Evolutionary conservation across 2,113 vertebrate genomes (phyloP).

Genomic region (Eulemur macaco): DNA sequence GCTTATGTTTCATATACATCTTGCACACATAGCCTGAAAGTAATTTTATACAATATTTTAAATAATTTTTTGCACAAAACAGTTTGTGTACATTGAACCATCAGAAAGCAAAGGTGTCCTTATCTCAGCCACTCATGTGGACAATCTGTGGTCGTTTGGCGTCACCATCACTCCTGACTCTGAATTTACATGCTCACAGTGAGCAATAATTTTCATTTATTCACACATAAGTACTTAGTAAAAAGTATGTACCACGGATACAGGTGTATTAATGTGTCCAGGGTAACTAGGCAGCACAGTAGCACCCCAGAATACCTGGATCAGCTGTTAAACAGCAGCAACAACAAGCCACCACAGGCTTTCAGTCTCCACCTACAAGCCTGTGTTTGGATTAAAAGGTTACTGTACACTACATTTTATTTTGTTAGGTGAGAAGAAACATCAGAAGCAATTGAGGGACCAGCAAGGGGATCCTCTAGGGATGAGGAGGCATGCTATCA

Average conservation of each 20-base stretch:
- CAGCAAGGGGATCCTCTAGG: neutral
- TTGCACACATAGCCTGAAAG: neutral
- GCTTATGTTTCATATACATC: neutral
- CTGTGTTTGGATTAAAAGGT: neutral
- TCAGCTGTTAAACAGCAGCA: neutral
- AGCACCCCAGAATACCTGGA: neutral
- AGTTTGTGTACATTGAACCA: neutral
- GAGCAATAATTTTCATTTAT: neutral
- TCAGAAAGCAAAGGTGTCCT: neutral
- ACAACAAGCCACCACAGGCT: neutral
- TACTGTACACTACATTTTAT: neutral
- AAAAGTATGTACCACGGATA: neutral
- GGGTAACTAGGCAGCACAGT: neutral
- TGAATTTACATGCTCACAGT: neutral
- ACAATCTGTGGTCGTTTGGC: neutral
- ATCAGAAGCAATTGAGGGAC: neutral
- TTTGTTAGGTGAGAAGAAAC: neutral
- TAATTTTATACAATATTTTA: neutral
- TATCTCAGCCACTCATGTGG: neutral
- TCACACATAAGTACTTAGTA: neutral
- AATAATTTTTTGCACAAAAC: neutral
- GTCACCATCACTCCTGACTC: neutral
- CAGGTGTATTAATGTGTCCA: neutral
- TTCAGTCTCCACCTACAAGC: neutral
- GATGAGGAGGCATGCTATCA: neutral